Evolutionary conservation across 2,113 vertebrate species (phyloP).

Genomic region (Myotis yumanensis): DNA sequence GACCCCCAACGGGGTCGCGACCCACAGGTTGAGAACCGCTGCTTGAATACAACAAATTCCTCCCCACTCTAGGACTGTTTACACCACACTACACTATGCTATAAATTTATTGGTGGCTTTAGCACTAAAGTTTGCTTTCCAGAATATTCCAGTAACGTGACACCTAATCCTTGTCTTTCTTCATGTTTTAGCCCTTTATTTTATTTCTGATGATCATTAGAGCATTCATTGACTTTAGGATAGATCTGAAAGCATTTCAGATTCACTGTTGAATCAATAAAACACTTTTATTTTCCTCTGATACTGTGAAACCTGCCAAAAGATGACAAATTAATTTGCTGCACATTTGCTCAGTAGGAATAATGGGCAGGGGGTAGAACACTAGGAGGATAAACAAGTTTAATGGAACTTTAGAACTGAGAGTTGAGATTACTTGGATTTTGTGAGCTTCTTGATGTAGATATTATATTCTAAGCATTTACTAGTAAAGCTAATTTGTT

Average conservation of each 20-base stretch:
- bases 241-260: constrained; percentile 66
- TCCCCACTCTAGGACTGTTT: neutral
- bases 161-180: constrained; percentile 15
- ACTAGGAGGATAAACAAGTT: neutral
- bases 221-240: constrained; percentile 46
- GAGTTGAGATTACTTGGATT: constrained; percentile 37
- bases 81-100: neutral
- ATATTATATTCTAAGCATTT: neutral
- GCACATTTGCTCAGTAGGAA: constrained; percentile 41
- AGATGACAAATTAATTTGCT: constrained; percentile 74
- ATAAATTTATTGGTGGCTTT: neutral
- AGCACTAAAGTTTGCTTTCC: constrained; percentile 19
- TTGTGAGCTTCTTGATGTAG: neutral
- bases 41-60: neutral
- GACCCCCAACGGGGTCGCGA: too few species aligned
- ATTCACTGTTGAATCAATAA: constrained; percentile 71
- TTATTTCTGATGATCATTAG: constrained; percentile 58
- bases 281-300: constrained; percentile 66
- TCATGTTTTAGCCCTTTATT: constrained; percentile 29
- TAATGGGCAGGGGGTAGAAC: neutral
- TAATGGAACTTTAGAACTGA: neutral
- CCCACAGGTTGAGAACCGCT: too few species aligned
- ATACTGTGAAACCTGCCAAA: constrained; percentile 60
- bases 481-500: neutral
- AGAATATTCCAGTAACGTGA: neutral